phyloP scores from a whole-genome alignment of 2,113 vertebrate genomes.

The Ageneiosus marmoratus region DNA sequence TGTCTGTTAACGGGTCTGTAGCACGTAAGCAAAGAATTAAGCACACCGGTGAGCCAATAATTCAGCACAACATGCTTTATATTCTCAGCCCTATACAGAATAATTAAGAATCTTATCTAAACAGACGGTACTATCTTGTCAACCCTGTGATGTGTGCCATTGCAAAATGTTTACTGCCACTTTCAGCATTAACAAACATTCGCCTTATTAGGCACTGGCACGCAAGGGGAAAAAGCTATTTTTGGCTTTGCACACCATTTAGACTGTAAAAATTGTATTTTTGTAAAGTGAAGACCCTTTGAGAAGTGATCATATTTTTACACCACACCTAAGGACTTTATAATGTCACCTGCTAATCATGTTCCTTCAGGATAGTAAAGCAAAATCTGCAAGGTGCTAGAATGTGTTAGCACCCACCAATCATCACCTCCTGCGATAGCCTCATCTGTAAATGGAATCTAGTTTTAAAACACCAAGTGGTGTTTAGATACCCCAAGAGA shows the following conservation, averaged over 20 bases:
- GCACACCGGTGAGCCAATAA: background rate
- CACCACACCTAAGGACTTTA: background rate
- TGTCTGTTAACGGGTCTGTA: background rate
- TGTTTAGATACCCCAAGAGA: background rate
- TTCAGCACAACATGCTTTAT: background rate
- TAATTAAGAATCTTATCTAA: background rate
- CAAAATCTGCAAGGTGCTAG: background rate
- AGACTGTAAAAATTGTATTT: background rate
- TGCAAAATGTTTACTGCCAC: background rate
- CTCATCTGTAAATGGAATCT: background rate
- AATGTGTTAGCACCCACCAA: background rate
- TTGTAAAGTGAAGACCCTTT: background rate
- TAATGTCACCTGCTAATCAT: background rate
- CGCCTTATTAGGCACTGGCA: background rate
- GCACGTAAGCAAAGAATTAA: background rate
- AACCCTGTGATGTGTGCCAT: background rate
- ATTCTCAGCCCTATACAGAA: background rate
- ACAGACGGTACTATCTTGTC: background rate
- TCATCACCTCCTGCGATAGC: background rate
- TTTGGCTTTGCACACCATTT: background rate
- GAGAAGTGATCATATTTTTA: background rate
- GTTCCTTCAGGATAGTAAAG: background rate
- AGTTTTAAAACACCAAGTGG: background rate
- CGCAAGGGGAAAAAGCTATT: background rate
- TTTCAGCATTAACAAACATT: background rate